Evolutionary conservation across 2,888 invertebrate genomes (phyloP).

Genomic region (Hedya salicella): DNA sequence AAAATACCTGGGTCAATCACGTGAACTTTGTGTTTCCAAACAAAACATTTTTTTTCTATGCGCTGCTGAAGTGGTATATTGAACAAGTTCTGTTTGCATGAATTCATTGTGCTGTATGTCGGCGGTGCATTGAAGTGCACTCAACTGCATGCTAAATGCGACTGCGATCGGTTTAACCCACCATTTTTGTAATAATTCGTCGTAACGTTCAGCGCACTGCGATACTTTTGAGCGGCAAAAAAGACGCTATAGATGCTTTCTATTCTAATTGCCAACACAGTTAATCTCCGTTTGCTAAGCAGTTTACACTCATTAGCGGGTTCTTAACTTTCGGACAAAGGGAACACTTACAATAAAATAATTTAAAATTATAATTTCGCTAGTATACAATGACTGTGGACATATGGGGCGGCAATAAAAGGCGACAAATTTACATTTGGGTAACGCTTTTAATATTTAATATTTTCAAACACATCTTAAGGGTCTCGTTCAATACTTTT

Average conservation of each 20-base stretch:
- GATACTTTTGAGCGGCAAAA: constrained; percentile 25
- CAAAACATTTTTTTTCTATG: constrained; percentile 85
- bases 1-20: constrained; percentile 87
- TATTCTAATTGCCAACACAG: constrained; percentile 36
- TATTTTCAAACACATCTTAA: constrained; percentile 86
- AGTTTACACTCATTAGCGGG: constrained; percentile 35
- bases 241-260: constrained; percentile 10
- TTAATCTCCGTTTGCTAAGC: constrained; percentile 34
- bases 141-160: constrained; percentile 35
- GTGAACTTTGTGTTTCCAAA: constrained; percentile 90
- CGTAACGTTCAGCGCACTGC: constrained; percentile 15
- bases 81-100: constrained; percentile 58
- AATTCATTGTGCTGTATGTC: constrained; percentile 57
- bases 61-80: constrained; percentile 58
- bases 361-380: constrained; percentile 37
- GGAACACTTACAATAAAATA: constrained; percentile 32
- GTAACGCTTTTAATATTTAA: constrained; percentile 88
- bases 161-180: constrained; percentile 32
- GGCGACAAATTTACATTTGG: constrained; percentile 84
- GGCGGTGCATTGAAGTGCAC: constrained; percentile 51
- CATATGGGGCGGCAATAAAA: constrained; percentile 36
- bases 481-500: constrained; percentile 86
- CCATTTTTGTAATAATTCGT: constrained; percentile 35
- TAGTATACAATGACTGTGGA: constrained; percentile 19
- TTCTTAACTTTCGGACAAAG: constrained; percentile 34